Percentiles rank a stretch among this genome's conserved stretches.
These are phyloP conservation scores for Hermodice carunculata DNA, from an alignment of 2,888 invertebrate species.

Conservation along the genomic window DNA sequence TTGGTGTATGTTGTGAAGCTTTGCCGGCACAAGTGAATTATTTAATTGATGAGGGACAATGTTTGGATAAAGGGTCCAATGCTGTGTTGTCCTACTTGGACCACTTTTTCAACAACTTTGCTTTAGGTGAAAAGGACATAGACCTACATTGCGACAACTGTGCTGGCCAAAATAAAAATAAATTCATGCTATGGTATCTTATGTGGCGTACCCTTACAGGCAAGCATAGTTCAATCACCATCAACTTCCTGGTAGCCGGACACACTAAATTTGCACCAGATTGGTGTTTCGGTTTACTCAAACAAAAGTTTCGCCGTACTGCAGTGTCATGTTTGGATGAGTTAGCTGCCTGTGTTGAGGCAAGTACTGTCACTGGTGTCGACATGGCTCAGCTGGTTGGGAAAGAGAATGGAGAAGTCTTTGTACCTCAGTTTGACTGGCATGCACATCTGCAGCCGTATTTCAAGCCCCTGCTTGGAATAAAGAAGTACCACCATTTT, in stretches of 20 bases:
- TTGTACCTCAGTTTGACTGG: constrained; percentile 29
- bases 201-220: too few species aligned
- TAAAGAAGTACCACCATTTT: constrained; percentile 28
- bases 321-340: constrained; percentile 23
- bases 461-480: constrained; percentile 23
- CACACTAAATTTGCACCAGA: constrained; percentile 39
- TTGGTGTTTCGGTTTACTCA: constrained; percentile 37
- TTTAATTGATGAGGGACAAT: too few species aligned
- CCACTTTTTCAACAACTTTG: too few species aligned
- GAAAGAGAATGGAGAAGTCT: constrained; percentile 16
- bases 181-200: too few species aligned
- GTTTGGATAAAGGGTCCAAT: too few species aligned
- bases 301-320: constrained; percentile 11
- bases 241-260: constrained; percentile 25
- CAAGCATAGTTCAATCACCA: too few species aligned
- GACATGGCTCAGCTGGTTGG: constrained; percentile 32
- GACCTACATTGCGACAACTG: too few species aligned
- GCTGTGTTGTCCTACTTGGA: too few species aligned
- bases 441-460: constrained; percentile 8
- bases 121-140: too few species aligned
- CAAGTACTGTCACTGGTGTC: constrained; percentile 21
- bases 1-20: too few species aligned
- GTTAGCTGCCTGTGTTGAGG: constrained; percentile 12
- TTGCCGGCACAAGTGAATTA: too few species aligned
- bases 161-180: too few species aligned